Percentiles rank a stretch among this genome's conserved stretches.
Conservation (phyloP, 2,113 vertebrate genomes). For the Dipodomys merriami region DNA sequence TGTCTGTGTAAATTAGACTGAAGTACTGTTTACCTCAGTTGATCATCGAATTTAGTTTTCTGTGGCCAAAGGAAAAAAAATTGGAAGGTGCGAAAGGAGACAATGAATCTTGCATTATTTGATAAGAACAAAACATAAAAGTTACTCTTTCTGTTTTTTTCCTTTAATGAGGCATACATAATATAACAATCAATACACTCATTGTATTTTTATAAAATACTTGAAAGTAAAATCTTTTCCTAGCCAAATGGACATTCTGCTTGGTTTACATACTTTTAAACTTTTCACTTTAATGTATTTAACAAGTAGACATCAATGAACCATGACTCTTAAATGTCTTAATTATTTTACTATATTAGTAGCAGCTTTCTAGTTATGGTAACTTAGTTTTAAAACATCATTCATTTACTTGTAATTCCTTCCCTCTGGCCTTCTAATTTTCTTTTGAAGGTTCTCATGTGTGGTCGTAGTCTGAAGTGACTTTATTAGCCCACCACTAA, state of each 20-base stretch:
- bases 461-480: conserved; percentile 41
- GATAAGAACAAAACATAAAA: background rate
- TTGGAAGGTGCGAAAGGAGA: background rate
- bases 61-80: background rate
- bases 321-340: background rate
- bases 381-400: conserved; percentile 7
- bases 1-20: background rate
- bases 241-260: conserved; percentile 16
- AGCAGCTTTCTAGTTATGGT: background rate
- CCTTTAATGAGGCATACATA: background rate
- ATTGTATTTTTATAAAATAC: background rate
- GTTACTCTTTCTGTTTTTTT: background rate
- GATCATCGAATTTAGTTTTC: background rate
- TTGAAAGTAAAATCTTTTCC: conserved; percentile 9
- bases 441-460: conserved; percentile 49
- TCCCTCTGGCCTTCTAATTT: conserved; percentile 48
- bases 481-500: conserved; percentile 38
- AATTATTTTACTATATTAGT: conserved; percentile 38
- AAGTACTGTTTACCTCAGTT: background rate
- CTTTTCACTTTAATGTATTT: conserved; percentile 21
- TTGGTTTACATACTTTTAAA: conserved; percentile 23
- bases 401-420: conserved; percentile 55
- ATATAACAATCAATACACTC: background rate
- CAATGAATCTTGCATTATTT: background rate
- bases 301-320: conserved; percentile 20